Percentiles rank a stretch among this genome's conserved stretches.
These are phyloP conservation scores for Pherbina coryleti DNA, from an alignment of 2,888 invertebrate species.

Conservation along the genomic window DNA sequence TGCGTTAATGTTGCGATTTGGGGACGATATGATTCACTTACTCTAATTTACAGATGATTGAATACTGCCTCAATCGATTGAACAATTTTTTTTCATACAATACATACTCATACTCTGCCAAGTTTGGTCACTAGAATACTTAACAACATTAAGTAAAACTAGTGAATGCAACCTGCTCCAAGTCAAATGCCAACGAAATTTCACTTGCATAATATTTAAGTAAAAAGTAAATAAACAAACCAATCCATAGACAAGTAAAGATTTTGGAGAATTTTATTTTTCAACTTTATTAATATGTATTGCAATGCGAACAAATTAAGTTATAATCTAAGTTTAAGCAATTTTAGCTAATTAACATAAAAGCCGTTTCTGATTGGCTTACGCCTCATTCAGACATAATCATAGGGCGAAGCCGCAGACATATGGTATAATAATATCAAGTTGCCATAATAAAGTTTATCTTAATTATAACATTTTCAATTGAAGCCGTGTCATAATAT, in stretches of 20 bases:
- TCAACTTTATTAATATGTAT: background rate
- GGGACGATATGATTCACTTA: too few species aligned
- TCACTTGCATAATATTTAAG: slow-evolving; percentile 10
- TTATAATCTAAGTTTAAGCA: background rate
- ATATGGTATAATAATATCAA: background rate
- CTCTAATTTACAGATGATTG: too few species aligned
- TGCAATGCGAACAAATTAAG: background rate
- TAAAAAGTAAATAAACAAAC: background rate
- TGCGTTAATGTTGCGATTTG: too few species aligned
- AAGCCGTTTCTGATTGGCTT: background rate
- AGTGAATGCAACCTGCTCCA: too few species aligned
- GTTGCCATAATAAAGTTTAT: background rate
- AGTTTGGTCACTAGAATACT: too few species aligned
- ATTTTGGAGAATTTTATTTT: background rate
- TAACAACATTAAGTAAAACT: too few species aligned
- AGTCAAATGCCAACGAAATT: slow-evolving; percentile 29
- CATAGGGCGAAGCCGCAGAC: background rate
- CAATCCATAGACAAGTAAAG: background rate
- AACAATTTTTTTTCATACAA: too few species aligned
- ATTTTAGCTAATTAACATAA: background rate
- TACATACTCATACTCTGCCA: too few species aligned
- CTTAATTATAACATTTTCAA: background rate
- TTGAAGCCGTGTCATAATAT: background rate
- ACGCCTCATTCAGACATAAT: background rate
- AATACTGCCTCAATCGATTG: too few species aligned